These are phyloP conservation scores for Enchytraeus crypticus DNA, from an alignment of 2,888 invertebrate species.

Conservation along the genomic window DNA sequence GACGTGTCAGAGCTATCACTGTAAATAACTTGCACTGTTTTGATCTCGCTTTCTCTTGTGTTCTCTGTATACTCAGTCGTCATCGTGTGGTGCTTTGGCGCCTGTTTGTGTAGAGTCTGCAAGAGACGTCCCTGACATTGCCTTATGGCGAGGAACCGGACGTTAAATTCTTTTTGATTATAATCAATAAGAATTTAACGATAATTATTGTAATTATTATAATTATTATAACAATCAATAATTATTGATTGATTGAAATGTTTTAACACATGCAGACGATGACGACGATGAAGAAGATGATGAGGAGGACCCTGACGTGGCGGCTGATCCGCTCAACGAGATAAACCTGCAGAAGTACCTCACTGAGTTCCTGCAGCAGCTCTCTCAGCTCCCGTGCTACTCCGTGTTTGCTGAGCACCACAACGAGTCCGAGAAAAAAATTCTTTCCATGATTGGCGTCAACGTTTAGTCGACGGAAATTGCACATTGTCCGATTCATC, in stretches of 20 bases:
- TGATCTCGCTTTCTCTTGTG: too few relatives aligned
- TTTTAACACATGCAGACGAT: constrained; percentile 3
- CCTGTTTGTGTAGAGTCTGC: too few relatives aligned
- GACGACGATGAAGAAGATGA: constrained; percentile 19
- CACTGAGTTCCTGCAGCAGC: constrained; percentile 58
- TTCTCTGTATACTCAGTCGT: too few relatives aligned
- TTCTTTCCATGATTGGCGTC: constrained; percentile 47
- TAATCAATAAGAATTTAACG: too few relatives aligned
- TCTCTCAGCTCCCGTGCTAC: constrained; percentile 60
- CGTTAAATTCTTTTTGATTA: too few relatives aligned
- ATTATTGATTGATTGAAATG: background rate
- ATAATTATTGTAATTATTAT: too few relatives aligned
- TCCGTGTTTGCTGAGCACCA: constrained; percentile 58
- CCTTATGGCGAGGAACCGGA: too few relatives aligned
- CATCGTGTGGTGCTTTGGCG: too few relatives aligned
- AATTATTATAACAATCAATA: background rate
- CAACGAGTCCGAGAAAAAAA: constrained; percentile 54
- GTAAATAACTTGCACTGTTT: too few relatives aligned
- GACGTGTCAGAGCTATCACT: too few relatives aligned
- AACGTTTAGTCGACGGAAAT: background rate
- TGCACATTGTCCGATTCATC: background rate
- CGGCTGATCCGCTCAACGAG: constrained; percentile 58
- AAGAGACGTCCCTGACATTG: too few relatives aligned
- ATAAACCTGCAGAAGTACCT: constrained; percentile 58
- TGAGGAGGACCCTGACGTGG: constrained; percentile 55